These are phyloP conservation scores for Crambe crambe DNA, from an alignment of 37 sponge, comb jelly and placozoan species.

Conservation along the genomic window DNA sequence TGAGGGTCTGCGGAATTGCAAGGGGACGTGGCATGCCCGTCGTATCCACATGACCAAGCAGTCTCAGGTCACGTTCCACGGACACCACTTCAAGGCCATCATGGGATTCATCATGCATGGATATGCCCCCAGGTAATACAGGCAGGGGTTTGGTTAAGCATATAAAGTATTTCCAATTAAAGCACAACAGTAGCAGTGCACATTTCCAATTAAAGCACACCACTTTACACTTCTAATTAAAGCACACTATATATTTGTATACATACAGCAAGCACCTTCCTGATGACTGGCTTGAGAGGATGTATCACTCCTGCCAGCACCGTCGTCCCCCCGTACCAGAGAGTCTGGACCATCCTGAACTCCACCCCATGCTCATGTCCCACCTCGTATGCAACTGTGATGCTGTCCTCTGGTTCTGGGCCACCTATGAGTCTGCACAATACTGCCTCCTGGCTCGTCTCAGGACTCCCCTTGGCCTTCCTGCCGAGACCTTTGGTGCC, in stretches of 20 bases:
- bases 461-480: slow-evolving; percentile 89
- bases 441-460: slow-evolving; percentile 88
- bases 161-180: neutral
- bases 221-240: neutral
- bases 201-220: too few relatives aligned
- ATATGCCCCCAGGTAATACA: slow-evolving; percentile 72
- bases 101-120: slow-evolving; percentile 91
- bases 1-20: slow-evolving; percentile 78
- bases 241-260: neutral
- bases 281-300: slow-evolving; percentile 95
- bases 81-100: slow-evolving; percentile 92
- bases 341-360: slow-evolving; percentile 71
- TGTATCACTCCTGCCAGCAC: slow-evolving; percentile 93
- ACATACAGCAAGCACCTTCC: slow-evolving; percentile 76
- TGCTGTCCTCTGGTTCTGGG: slow-evolving; percentile 95
- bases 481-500: slow-evolving; percentile 86
- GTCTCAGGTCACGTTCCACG: slow-evolving; percentile 85
- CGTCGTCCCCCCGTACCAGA: slow-evolving; percentile 43
- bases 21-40: slow-evolving; percentile 83
- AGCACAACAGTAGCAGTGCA: too few relatives aligned
- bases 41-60: slow-evolving; percentile 77
- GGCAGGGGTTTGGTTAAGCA: neutral
- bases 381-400: slow-evolving; percentile 86
- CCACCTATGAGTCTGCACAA: slow-evolving; percentile 89
- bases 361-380: slow-evolving; percentile 73